These are phyloP conservation scores for Pterostichus madidus DNA, from an alignment of 2,888 invertebrate species.

Conservation along the genomic window DNA sequence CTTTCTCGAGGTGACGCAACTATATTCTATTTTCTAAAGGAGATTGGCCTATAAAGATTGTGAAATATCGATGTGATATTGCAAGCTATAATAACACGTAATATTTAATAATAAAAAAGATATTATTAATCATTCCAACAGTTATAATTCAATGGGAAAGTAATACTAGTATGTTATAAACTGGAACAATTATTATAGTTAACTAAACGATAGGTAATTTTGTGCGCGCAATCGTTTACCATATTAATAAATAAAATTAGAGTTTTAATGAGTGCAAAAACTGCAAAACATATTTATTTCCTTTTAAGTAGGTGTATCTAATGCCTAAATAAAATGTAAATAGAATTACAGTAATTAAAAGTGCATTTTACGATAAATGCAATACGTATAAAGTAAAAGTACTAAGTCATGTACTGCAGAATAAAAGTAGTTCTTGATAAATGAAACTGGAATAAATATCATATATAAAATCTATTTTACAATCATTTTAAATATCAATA, in stretches of 20 bases:
- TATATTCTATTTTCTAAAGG: constrained; percentile 46
- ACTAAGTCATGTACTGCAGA: neutral
- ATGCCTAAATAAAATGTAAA: neutral
- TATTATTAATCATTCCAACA: constrained; percentile 52
- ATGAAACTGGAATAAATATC: constrained; percentile 2
- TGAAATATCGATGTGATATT: constrained; percentile 58
- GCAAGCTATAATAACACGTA: constrained; percentile 50
- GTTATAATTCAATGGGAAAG: constrained; percentile 44
- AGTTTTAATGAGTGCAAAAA: no score
- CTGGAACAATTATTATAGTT: constrained; percentile 52
- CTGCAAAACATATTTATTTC: constrained; percentile 8
- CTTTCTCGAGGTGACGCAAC: constrained; percentile 55
- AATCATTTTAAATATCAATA: constrained; percentile 16
- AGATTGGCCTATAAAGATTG: constrained; percentile 56
- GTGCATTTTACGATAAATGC: neutral
- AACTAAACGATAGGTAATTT: constrained; percentile 21
- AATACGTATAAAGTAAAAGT: neutral
- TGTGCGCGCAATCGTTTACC: neutral
- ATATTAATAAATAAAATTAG: neutral
- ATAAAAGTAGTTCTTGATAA: neutral
- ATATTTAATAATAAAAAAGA: constrained; percentile 48
- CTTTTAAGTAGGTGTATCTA: neutral
- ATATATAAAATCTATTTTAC: neutral
- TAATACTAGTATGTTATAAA: constrained; percentile 30
- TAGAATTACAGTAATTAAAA: constrained; percentile 5